Conservation (phyloP, 1,140 invertebrate genomes). For the Pseudoatta argentina region DNA sequence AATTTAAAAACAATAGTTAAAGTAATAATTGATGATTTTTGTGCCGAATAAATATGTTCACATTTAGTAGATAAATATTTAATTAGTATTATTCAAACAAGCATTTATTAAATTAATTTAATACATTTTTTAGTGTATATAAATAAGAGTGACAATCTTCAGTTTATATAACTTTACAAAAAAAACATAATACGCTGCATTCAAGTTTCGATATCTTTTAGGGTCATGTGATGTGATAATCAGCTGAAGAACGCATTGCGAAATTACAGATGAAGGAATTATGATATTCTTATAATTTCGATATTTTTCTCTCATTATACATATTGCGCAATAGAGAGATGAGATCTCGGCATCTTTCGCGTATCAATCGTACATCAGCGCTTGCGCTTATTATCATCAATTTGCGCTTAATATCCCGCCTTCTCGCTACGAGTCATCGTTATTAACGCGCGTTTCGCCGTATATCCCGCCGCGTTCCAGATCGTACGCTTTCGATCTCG, state of each 20-base stretch:
- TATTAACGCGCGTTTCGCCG: constrained; percentile 34
- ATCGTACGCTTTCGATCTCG: constrained; percentile 51
- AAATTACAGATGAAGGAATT: not conserved
- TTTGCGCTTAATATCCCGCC: constrained; percentile 1
- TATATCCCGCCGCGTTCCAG: constrained; percentile 43
- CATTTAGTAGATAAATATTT: too few relatives aligned
- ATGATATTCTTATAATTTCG: not conserved
- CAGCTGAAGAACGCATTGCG: not conserved
- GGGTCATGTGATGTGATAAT: not conserved
- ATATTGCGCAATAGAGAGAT: not conserved
- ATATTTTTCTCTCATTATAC: not conserved
- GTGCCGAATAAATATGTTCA: too few relatives aligned
- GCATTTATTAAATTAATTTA: too few relatives aligned
- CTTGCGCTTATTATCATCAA: constrained; percentile 17
- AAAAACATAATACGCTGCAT: not conserved
- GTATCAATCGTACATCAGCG: not conserved
- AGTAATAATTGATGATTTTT: too few relatives aligned
- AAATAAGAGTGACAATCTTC: not conserved
- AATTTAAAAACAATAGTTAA: too few relatives aligned
- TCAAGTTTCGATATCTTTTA: not conserved
- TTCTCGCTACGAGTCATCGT: constrained; percentile 45
- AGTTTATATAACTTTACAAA: not conserved
- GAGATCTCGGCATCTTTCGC: not conserved
- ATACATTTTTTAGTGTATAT: not conserved
- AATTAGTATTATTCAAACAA: too few relatives aligned